phyloP scores from a whole-genome alignment of 2,113 vertebrate species.

The Cyphomyrus plagiostoma region DNA sequence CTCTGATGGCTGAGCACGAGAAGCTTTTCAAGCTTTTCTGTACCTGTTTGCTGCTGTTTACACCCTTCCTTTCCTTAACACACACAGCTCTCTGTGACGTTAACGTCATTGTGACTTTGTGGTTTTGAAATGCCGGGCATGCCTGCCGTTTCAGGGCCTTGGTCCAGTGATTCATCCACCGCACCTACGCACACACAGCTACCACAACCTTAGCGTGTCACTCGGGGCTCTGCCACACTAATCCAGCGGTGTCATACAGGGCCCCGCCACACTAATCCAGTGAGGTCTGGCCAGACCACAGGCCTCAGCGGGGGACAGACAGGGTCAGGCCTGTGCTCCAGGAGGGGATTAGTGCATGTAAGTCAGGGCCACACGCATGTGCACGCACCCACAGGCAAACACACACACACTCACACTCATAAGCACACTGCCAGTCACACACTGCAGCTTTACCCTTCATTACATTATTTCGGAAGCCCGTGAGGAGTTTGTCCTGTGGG shows the following conservation, averaged over 20 bases:
- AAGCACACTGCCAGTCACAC: too few species aligned
- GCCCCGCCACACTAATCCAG: conserved; percentile 46
- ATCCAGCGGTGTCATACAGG: conserved; percentile 41
- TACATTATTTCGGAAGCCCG: neutral
- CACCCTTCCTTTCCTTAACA: neutral
- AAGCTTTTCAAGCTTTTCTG: neutral
- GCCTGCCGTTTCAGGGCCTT: neutral
- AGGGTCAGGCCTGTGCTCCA: conserved; percentile 13
- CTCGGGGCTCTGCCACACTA: conserved; percentile 39
- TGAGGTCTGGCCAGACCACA: conserved; percentile 35
- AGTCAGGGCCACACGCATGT: conserved; percentile 29
- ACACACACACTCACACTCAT: neutral
- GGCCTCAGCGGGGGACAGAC: conserved; percentile 8
- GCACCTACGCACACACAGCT: neutral
- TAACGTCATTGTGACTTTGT: neutral
- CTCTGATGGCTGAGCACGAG: neutral
- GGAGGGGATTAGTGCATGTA: conserved; percentile 36
- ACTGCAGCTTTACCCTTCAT: neutral
- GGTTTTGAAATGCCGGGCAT: neutral
- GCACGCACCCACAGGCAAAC: neutral
- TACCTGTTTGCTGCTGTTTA: neutral
- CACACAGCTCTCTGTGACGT: neutral
- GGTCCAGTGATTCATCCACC: neutral
- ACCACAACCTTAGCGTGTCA: neutral
- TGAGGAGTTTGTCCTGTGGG: neutral